A percentile compares a stretch with the other conserved stretches of the same genome.
These are phyloP conservation scores for Pantelozetes paolii DNA, from an alignment of 2,888 invertebrate species.

Conservation along the genomic window DNA sequence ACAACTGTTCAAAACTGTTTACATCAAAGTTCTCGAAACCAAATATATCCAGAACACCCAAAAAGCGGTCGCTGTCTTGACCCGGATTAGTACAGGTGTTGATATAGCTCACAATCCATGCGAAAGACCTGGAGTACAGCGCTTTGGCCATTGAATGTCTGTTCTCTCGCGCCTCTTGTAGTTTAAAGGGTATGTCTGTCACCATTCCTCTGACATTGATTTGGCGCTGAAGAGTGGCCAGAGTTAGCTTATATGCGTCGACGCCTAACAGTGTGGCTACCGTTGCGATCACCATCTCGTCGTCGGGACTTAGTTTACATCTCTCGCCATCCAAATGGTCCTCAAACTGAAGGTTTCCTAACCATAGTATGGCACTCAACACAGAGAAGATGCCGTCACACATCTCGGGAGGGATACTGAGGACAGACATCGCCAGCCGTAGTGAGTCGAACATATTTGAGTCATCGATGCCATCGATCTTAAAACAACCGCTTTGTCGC, in stretches of 20 bases:
- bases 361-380: slow-evolving; percentile 80
- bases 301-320: slow-evolving; percentile 67
- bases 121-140: slow-evolving; percentile 80
- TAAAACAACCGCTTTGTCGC: slow-evolving; percentile 64
- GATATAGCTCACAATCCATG: slow-evolving; percentile 86
- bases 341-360: slow-evolving; percentile 79
- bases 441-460: slow-evolving; percentile 73
- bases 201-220: slow-evolving; percentile 89
- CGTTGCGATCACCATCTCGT: slow-evolving; percentile 67
- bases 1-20: slow-evolving; percentile 88
- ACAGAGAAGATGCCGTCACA: slow-evolving; percentile 84
- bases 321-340: slow-evolving; percentile 77
- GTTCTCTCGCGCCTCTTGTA: slow-evolving; percentile 83
- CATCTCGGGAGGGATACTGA: slow-evolving; percentile 66
- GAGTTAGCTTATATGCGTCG: slow-evolving; percentile 67
- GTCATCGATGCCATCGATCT: slow-evolving; percentile 64
- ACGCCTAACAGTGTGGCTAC: slow-evolving; percentile 71
- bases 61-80: slow-evolving; percentile 68
- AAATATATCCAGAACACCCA: slow-evolving; percentile 87
- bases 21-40: slow-evolving; percentile 85
- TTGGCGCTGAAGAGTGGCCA: slow-evolving; percentile 70
- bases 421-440: slow-evolving; percentile 77
- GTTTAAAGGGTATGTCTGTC: slow-evolving; percentile 81
- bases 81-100: slow-evolving; percentile 87
- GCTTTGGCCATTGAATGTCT: slow-evolving; percentile 90